Percentiles rank a stretch among this genome's conserved stretches.
These are phyloP conservation scores for Crotalus adamanteus DNA, from an alignment of 2,797 vertebrate genomes.

Conservation along the genomic window DNA sequence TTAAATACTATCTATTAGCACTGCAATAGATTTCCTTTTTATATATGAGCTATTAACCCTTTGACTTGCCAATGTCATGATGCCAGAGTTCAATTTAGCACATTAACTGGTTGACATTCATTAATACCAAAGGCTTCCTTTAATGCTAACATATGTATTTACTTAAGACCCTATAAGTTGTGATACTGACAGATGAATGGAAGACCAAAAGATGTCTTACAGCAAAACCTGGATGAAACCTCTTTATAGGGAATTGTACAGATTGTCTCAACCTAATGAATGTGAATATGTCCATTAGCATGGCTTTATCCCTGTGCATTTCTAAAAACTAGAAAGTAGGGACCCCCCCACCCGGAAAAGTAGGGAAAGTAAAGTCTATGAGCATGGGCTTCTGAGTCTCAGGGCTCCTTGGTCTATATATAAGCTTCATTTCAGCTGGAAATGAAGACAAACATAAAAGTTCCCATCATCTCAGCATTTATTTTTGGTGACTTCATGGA, in stretches of 20 bases:
- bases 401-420: neutral
- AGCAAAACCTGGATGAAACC: neutral
- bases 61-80: constrained; percentile 38
- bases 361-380: neutral
- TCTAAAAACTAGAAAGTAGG: neutral
- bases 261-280: neutral
- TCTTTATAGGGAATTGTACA: neutral
- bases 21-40: constrained; percentile 40
- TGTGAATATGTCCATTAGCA: neutral
- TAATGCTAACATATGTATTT: neutral
- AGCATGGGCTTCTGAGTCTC: neutral
- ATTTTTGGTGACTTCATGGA: neutral
- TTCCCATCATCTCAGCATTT: neutral
- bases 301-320: neutral
- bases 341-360: accelerated
- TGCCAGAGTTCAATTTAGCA: constrained; percentile 35
- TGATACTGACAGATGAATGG: neutral
- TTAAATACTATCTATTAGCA: constrained; percentile 57
- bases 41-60: constrained; percentile 19
- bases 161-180: constrained; percentile 9
- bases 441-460: neutral
- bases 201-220: neutral
- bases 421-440: neutral
- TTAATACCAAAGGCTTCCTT: constrained; percentile 27
- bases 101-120: constrained; percentile 4